Conservation (phyloP, 1,140 invertebrate species). For the Bathynomus jamesi region DNA sequence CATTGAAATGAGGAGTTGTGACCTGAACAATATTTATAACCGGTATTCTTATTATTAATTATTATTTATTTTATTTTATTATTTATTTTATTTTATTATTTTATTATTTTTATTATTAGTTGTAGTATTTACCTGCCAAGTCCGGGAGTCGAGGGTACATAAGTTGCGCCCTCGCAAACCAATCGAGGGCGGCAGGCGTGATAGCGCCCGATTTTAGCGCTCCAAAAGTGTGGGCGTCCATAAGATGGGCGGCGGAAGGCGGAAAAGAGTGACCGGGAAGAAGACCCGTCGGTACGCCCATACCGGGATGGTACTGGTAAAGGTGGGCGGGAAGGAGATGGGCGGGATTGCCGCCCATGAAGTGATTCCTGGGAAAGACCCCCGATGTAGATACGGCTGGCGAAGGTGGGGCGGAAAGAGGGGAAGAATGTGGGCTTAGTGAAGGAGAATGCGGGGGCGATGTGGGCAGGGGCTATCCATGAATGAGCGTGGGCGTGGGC, state of each 20-base stretch:
- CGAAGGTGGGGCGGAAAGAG: conserved; percentile 13
- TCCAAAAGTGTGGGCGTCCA: conserved; percentile 33
- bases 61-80: too few relatives aligned
- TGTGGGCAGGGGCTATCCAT: conserved; percentile 15
- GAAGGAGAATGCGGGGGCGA: conserved; percentile 21
- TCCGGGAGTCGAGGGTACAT: conserved; percentile 33
- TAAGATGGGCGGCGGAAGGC: conserved; percentile 19
- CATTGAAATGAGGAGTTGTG: too few relatives aligned
- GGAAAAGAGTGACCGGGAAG: conserved; percentile 26
- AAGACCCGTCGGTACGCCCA: conserved; percentile 14
- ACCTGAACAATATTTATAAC: too few relatives aligned
- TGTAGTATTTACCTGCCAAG: conserved; percentile 25
- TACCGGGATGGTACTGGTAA: conserved; percentile 25
- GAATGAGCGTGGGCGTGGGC: conserved; percentile 12
- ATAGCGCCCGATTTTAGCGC: conserved; percentile 12
- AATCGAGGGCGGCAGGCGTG: conserved; percentile 28
- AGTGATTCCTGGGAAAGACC: conserved; percentile 15
- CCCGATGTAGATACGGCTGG: conserved; percentile 20
- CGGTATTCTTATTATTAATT: too few relatives aligned
- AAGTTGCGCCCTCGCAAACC: conserved; percentile 29
- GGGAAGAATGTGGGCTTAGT: conserved; percentile 25
- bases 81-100: too few relatives aligned
- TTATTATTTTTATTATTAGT: too few relatives aligned
- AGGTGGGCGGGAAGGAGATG: conserved; percentile 29
- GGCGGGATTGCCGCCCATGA: conserved; percentile 20